Base-by-base conservation (phyloP, 2,113 vertebrate genomes). In the Meriones unguiculatus region DNA sequence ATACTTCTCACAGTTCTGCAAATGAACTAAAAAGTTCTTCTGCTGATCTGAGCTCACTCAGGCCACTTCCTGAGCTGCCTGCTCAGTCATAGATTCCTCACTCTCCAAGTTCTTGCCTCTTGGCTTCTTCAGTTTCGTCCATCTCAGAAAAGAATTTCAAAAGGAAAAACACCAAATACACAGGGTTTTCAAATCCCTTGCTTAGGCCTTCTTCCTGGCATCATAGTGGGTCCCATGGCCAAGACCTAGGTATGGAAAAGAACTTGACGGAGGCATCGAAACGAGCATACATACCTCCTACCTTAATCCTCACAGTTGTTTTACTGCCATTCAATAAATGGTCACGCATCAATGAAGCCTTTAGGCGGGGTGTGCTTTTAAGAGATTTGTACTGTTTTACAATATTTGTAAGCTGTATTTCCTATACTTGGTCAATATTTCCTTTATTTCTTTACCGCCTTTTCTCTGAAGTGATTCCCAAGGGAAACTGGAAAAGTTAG, bases 381-480 rank as follows among this genome's bases (percentile, higher is more conserved):
- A 89, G n/a, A 77, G 52, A 57, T 30, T 38, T 11, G 10, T 76
- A 50, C 22, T 59, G 10, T 57, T 95, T 92, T 82, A 35, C 24
- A n/a, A 0, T 85, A 22, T 28, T 82, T 88, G n/a, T 80, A 46
- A 75, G 57, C 75, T 85, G 7, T 20, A n/a, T 38, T 95, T 67
- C 70, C 38, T 90, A 9, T 6, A n/a, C 24, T 94, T 75, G 20
- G 67, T 80, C 89, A 90, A 2, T 78, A 38, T 35, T 89, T 28
- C 46, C 62, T 95, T 57, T 73, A 73, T 73, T 75, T 38, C 65
- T 35, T 88, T 38, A 54, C 17, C 46, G 14, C 15, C 28, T 93
- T 84, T 92, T 93, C 52, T 88, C 75, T 87, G 35, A 87, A 84
- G 35, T 95, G 70, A 73, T 46, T 85, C 18, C 67, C n/a, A 88